These are phyloP conservation scores for Odontothrips loti DNA, from an alignment of 2,888 invertebrate species.

Conservation along the genomic window DNA sequence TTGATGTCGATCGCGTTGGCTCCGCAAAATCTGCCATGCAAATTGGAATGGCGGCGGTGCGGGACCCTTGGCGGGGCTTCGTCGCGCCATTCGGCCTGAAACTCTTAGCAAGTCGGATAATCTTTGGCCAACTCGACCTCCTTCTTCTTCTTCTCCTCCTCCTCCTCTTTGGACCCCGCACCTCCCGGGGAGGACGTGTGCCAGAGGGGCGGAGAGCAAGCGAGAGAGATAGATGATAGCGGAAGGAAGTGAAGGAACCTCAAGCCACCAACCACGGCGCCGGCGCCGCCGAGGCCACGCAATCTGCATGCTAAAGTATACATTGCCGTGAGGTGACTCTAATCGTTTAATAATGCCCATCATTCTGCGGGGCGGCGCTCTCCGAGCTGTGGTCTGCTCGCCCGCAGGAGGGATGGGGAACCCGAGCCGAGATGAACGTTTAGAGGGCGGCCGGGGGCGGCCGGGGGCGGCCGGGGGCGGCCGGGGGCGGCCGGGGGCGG, in stretches of 20 bases:
- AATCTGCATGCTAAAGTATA: conserved; percentile 10
- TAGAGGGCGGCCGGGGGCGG: neutral
- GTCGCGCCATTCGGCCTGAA: too few relatives aligned
- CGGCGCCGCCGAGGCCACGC: neutral
- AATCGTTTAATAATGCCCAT: conserved; percentile 26
- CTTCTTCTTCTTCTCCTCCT: neutral
- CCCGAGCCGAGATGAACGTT: conserved; percentile 5
- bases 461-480: neutral
- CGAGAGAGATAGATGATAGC: neutral
- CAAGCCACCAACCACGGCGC: neutral
- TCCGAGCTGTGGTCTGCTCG: neutral
- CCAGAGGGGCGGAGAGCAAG: neutral
- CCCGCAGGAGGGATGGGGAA: neutral
- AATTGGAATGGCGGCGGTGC: neutral
- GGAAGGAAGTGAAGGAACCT: neutral
- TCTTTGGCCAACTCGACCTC: too few relatives aligned
- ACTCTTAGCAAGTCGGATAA: too few relatives aligned
- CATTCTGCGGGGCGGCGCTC: neutral
- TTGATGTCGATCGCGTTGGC: neutral
- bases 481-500: too few relatives aligned
- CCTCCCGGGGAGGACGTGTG: neutral
- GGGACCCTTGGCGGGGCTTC: neutral
- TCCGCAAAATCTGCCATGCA: neutral
- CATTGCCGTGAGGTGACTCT: neutral
- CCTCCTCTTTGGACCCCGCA: neutral